Percentiles rank a stretch among this genome's conserved stretches.
phyloP scores from a whole-genome alignment of 2,797 vertebrate species.

The Glyptemys insculpta region DNA sequence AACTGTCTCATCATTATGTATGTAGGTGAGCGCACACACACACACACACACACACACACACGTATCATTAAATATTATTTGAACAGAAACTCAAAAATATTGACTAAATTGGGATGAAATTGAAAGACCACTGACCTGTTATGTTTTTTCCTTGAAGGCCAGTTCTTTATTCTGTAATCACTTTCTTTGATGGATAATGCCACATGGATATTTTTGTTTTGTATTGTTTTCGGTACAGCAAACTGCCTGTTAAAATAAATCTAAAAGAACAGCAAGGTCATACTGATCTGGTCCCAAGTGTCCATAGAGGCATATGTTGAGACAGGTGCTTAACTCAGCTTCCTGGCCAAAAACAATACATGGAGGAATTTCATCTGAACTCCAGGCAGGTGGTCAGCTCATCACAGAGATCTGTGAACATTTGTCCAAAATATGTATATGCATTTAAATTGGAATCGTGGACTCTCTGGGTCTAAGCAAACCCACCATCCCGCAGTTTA shows the following conservation, averaged over 20 bases:
- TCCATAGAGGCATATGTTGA: constrained; percentile 57
- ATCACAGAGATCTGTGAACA: constrained; percentile 27
- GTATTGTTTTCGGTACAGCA: constrained; percentile 51
- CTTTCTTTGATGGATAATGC: constrained; percentile 40
- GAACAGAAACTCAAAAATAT: neutral
- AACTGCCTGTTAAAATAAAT: constrained; percentile 73
- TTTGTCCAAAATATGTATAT: neutral
- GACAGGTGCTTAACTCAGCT: constrained; percentile 50
- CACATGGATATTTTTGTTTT: constrained; percentile 30
- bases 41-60: neutral
- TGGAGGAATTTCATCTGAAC: constrained; percentile 58
- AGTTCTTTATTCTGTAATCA: constrained; percentile 20
- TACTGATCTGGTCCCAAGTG: constrained; percentile 42
- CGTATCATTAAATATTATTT: neutral
- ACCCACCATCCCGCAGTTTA: neutral
- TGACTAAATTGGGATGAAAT: constrained; percentile 8
- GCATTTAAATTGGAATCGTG: neutral
- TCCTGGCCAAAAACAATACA: constrained; percentile 59
- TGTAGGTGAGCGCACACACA: accelerated
- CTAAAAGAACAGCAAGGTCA: constrained; percentile 57
- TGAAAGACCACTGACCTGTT: neutral
- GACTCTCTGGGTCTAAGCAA: neutral
- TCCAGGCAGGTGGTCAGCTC: constrained; percentile 54
- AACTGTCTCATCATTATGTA: neutral
- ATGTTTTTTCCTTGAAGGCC: neutral